Evolutionary conservation across 2,113 vertebrate species (phyloP).

Genomic region (Oreochromis spilurus): DNA sequence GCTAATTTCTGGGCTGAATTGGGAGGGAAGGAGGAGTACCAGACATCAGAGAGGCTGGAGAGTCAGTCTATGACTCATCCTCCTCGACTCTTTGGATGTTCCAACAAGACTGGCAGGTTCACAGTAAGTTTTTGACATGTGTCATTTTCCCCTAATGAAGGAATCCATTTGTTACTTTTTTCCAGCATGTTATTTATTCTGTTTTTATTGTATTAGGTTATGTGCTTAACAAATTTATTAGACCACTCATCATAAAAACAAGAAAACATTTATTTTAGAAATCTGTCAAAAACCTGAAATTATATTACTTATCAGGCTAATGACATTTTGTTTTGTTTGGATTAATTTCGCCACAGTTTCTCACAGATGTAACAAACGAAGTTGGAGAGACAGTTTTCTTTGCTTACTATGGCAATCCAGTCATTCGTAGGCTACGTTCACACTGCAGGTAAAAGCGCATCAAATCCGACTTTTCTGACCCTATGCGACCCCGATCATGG

Average conservation of each 20-base stretch:
- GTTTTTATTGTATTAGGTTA: rapidly evolving
- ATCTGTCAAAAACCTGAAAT: background rate
- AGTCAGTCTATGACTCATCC: constrained; percentile 67
- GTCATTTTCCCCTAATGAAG: background rate
- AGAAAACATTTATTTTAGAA: background rate
- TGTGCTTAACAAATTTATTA: background rate
- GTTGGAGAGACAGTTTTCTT: background rate
- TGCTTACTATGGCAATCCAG: background rate
- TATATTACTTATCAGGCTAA: background rate
- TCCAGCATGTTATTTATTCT: background rate
- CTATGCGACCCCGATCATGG: no score
- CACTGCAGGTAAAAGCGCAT: no score
- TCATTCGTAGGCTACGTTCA: background rate
- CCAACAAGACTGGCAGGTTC: constrained; percentile 89
- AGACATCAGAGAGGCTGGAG: constrained; percentile 80
- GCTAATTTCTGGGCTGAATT: constrained; percentile 82
- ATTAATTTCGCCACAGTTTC: background rate
- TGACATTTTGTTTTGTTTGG: background rate
- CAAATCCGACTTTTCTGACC: no score
- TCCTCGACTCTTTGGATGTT: constrained; percentile 84
- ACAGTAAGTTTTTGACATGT: constrained; percentile 69
- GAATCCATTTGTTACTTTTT: background rate
- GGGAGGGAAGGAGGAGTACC: constrained; percentile 82
- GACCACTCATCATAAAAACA: background rate
- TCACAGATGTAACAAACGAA: background rate